A percentile compares a stretch with the other conserved stretches of the same genome.
Conservation (phyloP, 2,888 invertebrate species). For the Stenodera caucasica region DNA sequence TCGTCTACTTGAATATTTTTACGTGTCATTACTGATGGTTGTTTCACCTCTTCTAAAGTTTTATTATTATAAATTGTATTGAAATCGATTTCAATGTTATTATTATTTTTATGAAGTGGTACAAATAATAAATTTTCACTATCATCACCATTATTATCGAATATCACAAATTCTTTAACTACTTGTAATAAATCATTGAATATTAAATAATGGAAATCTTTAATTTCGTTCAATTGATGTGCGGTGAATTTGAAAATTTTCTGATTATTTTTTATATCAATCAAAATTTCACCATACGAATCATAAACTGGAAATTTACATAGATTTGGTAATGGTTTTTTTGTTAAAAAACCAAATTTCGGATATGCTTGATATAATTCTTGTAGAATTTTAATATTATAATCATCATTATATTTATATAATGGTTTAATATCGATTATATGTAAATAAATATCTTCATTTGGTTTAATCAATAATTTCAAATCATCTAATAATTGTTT, state of each 20-base stretch:
- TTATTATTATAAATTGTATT: conserved; percentile 58
- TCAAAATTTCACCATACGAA: conserved; percentile 63
- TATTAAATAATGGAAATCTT: conserved; percentile 72
- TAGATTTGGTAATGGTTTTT: conserved; percentile 62
- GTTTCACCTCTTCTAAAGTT: conserved; percentile 52
- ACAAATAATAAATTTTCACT: conserved; percentile 57
- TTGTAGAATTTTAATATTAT: conserved; percentile 60
- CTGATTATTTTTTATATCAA: conserved; percentile 60
- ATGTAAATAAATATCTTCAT: conserved; percentile 58
- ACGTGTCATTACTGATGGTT: conserved; percentile 58
- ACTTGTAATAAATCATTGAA: conserved; percentile 71
- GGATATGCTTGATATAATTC: conserved; percentile 58
- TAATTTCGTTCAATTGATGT: conserved; percentile 59
- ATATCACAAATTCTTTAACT: conserved; percentile 61
- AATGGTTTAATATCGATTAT: conserved; percentile 61
- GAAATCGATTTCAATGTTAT: conserved; percentile 64
- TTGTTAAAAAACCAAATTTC: conserved; percentile 68
- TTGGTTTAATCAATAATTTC: conserved; percentile 59
- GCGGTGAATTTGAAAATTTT: conserved; percentile 54
- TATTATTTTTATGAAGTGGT: conserved; percentile 44
- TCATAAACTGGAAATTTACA: conserved; percentile 76
- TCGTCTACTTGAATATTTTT: conserved; percentile 58
- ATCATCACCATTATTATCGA: conserved; percentile 59
- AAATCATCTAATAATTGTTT: conserved; percentile 59
- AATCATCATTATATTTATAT: conserved; percentile 56